Conservation (phyloP, 1,140 invertebrate species). For the Andricus grossulariae region DNA sequence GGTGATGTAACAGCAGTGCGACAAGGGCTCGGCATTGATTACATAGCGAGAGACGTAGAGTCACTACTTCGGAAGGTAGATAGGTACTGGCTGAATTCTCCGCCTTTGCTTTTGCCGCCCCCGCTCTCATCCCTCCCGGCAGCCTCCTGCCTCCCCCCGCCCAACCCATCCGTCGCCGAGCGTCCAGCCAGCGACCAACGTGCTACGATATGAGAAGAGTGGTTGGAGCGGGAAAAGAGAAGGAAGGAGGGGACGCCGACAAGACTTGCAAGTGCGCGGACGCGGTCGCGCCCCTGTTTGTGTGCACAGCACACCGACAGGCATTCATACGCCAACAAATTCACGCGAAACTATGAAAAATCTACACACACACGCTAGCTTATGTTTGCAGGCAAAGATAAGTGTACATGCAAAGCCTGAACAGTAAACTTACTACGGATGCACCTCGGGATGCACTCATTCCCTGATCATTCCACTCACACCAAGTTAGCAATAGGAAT, state of each 20-base stretch:
- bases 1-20: constrained; percentile 57
- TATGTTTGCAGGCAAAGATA: too few relatives aligned
- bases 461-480: too few relatives aligned
- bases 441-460: constrained; percentile 33
- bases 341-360: too few relatives aligned
- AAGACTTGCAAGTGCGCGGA: constrained; percentile 37
- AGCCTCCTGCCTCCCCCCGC: constrained; percentile 54
- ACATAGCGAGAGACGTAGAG: constrained; percentile 52
- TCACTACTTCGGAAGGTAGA: constrained; percentile 62
- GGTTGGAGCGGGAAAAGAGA: constrained; percentile 31
- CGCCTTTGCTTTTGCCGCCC: constrained; percentile 53
- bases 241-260: constrained; percentile 8
- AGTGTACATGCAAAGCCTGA: too few relatives aligned
- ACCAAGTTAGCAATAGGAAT: too few relatives aligned
- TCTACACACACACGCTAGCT: too few relatives aligned
- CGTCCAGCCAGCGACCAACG: constrained; percentile 58
- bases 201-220: constrained; percentile 26
- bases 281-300: constrained; percentile 33
- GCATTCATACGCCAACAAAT: too few relatives aligned
- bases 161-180: constrained; percentile 51
- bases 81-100: constrained; percentile 66
- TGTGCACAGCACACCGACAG: constrained; percentile 43
- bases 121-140: constrained; percentile 42
- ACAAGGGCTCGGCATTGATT: constrained; percentile 46
- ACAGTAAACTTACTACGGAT: not conserved